phyloP scores from a whole-genome alignment of 2,888 invertebrate species.

The Tubulanus polymorphus region DNA sequence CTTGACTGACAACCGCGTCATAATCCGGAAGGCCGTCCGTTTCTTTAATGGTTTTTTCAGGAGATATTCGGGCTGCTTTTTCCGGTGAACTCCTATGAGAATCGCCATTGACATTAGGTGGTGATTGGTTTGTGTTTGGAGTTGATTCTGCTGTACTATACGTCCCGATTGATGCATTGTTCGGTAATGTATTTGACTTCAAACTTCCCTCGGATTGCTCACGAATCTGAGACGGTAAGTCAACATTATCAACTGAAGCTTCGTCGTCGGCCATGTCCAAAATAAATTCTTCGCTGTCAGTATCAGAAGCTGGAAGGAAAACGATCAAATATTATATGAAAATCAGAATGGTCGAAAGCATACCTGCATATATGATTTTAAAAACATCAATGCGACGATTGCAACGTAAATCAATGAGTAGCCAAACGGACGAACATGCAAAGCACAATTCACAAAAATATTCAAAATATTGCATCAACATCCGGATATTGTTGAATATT shows the following conservation, averaged over 20 bases:
- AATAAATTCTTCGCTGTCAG: background rate
- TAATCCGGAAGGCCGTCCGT: background rate
- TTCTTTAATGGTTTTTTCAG: background rate
- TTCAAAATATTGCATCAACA: too few relatives aligned
- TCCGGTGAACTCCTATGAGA: background rate
- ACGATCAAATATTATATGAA: too few relatives aligned
- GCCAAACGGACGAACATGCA: too few relatives aligned
- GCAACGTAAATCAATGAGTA: too few relatives aligned
- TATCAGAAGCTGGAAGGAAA: too few relatives aligned
- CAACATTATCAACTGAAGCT: background rate
- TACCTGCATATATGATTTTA: too few relatives aligned
- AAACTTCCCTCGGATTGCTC: background rate
- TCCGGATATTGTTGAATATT: too few relatives aligned
- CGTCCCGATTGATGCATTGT: background rate
- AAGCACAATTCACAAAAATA: too few relatives aligned
- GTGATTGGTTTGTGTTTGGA: too few relatives aligned
- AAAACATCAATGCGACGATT: too few relatives aligned
- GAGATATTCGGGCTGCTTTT: background rate
- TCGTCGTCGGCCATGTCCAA: slow-evolving; percentile 1
- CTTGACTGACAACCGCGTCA: background rate
- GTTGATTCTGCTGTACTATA: background rate
- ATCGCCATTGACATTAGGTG: too few relatives aligned
- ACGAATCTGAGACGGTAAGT: background rate
- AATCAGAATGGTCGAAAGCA: too few relatives aligned
- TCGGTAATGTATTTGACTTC: background rate